Evolutionary conservation across 2,888 invertebrate species (phyloP).

Genomic region (Amblyteles armatorius): DNA sequence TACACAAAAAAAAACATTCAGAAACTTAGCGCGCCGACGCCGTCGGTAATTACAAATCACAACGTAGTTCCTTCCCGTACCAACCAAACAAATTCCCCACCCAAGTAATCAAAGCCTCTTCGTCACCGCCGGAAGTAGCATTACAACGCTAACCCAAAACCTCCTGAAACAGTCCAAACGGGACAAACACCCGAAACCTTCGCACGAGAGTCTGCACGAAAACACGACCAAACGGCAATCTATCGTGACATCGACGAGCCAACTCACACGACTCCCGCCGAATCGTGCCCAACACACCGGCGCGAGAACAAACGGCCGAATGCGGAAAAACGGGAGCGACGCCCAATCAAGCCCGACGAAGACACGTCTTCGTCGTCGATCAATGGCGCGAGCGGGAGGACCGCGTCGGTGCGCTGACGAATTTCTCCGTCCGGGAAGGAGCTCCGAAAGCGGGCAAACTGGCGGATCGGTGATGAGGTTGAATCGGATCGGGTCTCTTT

Average conservation of each 20-base stretch:
- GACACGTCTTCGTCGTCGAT: slow-evolving; percentile 48
- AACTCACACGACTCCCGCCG: background rate
- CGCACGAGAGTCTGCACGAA: no score
- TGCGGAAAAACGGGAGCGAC: slow-evolving; percentile 25
- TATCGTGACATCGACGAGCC: background rate
- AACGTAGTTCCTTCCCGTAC: no score
- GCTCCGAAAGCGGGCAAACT: slow-evolving; percentile 3
- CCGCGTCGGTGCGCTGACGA: slow-evolving; percentile 9
- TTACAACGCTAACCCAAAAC: no score
- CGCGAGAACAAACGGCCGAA: slow-evolving; percentile 26
- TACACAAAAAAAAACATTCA: no score
- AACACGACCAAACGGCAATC: background rate
- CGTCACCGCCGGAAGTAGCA: no score
- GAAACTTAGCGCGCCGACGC: no score
- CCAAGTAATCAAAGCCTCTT: no score
- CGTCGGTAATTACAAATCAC: no score
- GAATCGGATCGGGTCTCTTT: slow-evolving; percentile 40
- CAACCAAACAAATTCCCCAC: no score
- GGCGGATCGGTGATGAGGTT: background rate
- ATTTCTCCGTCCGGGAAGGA: slow-evolving; percentile 40
- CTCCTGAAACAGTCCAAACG: no score
- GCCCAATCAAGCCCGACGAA: slow-evolving; percentile 57
- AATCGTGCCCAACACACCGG: background rate
- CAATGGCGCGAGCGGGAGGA: slow-evolving; percentile 14
- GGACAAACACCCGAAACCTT: no score